phyloP scores from a whole-genome alignment of 2,797 vertebrate genomes.

The Pseudopleuronectes americanus region DNA sequence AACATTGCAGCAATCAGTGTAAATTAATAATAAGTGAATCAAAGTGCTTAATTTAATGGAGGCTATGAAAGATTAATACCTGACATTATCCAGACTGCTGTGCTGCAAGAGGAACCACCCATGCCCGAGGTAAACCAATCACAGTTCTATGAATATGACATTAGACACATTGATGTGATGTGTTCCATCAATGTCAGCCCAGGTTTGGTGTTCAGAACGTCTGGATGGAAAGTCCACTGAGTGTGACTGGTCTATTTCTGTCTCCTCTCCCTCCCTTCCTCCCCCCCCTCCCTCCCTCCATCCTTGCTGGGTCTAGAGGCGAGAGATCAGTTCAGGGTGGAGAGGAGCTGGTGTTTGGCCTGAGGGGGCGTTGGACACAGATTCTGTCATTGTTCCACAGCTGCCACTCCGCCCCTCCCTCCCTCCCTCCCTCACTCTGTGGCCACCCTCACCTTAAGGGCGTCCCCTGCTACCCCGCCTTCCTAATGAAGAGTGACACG shows the following conservation, averaged over 20 bases:
- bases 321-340: slow-evolving; percentile 80
- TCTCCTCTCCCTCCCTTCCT: slow-evolving; percentile 17
- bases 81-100: slow-evolving; percentile 82
- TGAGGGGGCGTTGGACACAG: slow-evolving; percentile 78
- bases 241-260: slow-evolving; percentile 79
- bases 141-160: slow-evolving; percentile 77
- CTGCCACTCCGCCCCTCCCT: slow-evolving; percentile 69
- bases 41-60: slow-evolving; percentile 81
- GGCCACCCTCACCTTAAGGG: slow-evolving; percentile 81
- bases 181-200: slow-evolving; percentile 71
- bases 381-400: slow-evolving; percentile 86
- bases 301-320: slow-evolving; percentile 63
- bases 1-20: slow-evolving; percentile 76
- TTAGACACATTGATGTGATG: slow-evolving; percentile 74
- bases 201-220: slow-evolving; percentile 56
- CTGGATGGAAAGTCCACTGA: slow-evolving; percentile 66
- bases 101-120: slow-evolving; percentile 68
- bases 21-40: slow-evolving; percentile 83
- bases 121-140: slow-evolving; percentile 75
- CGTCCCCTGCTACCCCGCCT: slow-evolving; percentile 74
- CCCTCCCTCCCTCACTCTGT: slow-evolving; percentile 45
- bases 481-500: slow-evolving; percentile 87
- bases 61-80: slow-evolving; percentile 82
- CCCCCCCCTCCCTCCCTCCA: too few relatives aligned
- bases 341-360: slow-evolving; percentile 83